Evolutionary conservation across 2,113 vertebrate species (phyloP).

Genomic region (Daphoenositta chrysoptera): DNA sequence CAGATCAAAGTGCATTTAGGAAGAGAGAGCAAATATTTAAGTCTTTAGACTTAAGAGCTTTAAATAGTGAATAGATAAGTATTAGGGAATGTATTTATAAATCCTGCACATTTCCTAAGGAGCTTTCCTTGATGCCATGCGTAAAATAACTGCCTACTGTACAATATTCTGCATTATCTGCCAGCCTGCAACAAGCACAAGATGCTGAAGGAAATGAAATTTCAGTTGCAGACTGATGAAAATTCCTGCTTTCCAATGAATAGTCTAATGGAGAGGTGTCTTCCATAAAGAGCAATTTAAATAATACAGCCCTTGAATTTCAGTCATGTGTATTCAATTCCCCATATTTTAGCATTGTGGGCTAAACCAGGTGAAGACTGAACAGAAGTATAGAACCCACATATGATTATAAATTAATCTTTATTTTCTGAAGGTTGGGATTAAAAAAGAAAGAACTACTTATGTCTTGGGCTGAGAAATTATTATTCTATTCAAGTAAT

Average conservation of each 20-base stretch:
- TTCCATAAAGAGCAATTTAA: neutral
- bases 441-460: neutral
- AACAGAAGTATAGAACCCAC: neutral
- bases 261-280: neutral
- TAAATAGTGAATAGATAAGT: neutral
- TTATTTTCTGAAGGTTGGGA: slow-evolving; percentile 6
- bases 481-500: slow-evolving; percentile 52
- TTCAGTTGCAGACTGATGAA: neutral
- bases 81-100: neutral
- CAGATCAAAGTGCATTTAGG: neutral
- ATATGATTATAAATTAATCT: slow-evolving; percentile 2
- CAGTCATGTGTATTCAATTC: accelerated
- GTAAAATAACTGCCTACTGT: neutral
- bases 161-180: neutral
- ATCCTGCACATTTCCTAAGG: neutral
- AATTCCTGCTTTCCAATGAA: neutral
- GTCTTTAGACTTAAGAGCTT: neutral
- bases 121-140: neutral
- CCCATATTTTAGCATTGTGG: neutral
- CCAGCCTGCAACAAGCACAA: neutral
- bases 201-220: neutral
- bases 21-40: neutral
- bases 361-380: neutral
- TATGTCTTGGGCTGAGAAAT: slow-evolving; percentile 49
- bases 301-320: neutral